Base-by-base conservation (phyloP, 1,140 invertebrate species). In the Uloborus diversus region DNA sequence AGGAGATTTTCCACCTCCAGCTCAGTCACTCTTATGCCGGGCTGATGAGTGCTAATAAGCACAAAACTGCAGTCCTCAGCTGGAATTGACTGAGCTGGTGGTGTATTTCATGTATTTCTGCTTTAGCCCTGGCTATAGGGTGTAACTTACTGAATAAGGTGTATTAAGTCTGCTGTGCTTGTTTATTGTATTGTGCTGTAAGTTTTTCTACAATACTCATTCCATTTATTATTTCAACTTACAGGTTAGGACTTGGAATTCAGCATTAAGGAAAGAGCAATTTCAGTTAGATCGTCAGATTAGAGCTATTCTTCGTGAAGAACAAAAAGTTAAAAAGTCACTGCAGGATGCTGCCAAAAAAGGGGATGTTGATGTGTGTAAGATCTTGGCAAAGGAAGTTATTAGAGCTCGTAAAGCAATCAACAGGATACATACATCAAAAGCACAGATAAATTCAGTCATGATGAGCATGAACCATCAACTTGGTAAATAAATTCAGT, bases 381-480 rank as follows among this genome's bases (percentile, higher is more conserved):
- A 91, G 79, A 94, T 99, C 84, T 88, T 99, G 32, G 98, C 98
- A 5, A 99, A 98, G 86, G 97, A 99, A 88, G 91, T 99, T 37
- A 90, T 99, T 33, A 88, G 94, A 79, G 94, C 98, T 0, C 89
- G 95, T 79, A 97, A 96, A 88, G 92, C 96, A 0, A 91, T 96
- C 28, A 93, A 90, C 83, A 96, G 97, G 88, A 93, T 99, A 73
- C 93, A 98, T 85, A 94, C 94, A 0, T 95, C 95, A 0, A 99
- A 99, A 88, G 96, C 98, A n/a, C 97, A 99, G 83, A 88, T 99
- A 4, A 99, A 97, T 86, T 99, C 97, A 1, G 92, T 99, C 17
- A 93, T 96, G 73, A 90, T 99, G 88, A 94, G 96, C 88, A 99
- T 99, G 96, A 97, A 98, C 86, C 96, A 99, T 87, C 98, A 99